A percentile compares a stretch with the other conserved stretches of the same genome.
Conservation (phyloP, 2,113 vertebrate species). For the Conger conger region DNA sequence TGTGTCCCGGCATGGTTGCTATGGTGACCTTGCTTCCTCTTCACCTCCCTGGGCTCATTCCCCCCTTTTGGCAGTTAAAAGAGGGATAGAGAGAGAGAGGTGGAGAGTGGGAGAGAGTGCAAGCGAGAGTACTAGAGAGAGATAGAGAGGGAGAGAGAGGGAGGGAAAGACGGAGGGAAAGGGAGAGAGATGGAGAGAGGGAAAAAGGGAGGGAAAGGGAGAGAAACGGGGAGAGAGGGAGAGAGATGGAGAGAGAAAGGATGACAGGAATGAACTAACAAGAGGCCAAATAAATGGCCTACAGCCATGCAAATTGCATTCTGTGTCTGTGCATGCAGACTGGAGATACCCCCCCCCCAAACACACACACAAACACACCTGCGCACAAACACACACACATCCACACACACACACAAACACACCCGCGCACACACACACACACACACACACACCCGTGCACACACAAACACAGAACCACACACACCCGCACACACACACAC, state of each 20-base stretch:
- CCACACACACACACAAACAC: conserved; percentile 7
- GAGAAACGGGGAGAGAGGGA: too few species aligned
- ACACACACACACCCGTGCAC: not conserved
- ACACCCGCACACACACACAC: not conserved
- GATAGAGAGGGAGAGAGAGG: too few species aligned
- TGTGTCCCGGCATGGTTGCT: conserved; percentile 54
- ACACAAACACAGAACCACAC: not conserved
- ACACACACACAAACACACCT: conserved; percentile 4
- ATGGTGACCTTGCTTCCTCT: conserved; percentile 49
- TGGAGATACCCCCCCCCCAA: too few species aligned
- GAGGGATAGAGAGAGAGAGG: conserved; percentile 31
- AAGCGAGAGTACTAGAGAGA: too few species aligned
- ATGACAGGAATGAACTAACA: conserved; percentile 57
- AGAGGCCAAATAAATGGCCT: conserved; percentile 53
- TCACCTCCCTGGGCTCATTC: conserved; percentile 32
- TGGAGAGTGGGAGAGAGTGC: too few species aligned
- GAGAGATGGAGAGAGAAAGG: conserved; percentile 38
- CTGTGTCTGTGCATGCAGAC: conserved; percentile 21
- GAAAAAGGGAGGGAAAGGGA: too few species aligned
- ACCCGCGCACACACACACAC: conserved; percentile 5
- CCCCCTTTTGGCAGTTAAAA: conserved; percentile 42
- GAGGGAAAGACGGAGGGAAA: too few species aligned
- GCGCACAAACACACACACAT: too few species aligned
- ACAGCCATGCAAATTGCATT: conserved; percentile 44
- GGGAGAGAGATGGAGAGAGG: too few species aligned